Base-by-base conservation (phyloP, 2,113 vertebrate species). In the Triplophysa tibetana region DNA sequence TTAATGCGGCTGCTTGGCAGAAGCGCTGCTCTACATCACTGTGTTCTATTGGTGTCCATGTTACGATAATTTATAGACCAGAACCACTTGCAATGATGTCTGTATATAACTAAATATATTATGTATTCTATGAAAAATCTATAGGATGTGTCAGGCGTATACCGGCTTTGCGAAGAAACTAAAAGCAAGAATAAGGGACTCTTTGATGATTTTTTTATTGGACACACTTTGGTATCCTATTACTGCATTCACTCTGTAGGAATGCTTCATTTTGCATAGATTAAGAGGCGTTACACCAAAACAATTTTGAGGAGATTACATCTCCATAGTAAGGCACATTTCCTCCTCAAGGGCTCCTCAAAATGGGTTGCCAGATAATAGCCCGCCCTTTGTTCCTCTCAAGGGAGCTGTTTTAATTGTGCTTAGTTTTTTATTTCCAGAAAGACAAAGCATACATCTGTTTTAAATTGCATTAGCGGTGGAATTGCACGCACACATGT, bases 311-410 rank as follows among this genome's bases (percentile, higher is more conserved):
- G 69, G 11, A 68, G 70, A 75, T 67, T 60, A 54, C 21, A 60
- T 75, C 70, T 75, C 8, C 26, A 38, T 8, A 11, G 19, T 17
- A 48, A n/a, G 66, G 23, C 38, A 64, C 11, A 65, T 73, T 54
- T 58, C 29, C 64, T 52, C 54, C 73, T 68, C 11, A 24, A 77
- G 66, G 74, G 66, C 24, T 12, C 8, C 24, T 21, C 16, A 26
- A 64, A 58, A 9, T 54, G 56, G 33, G 64, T 3, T 78, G 23
- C 56, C 23, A 62, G 58, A 62, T 70, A 70, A 61, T 79, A 50
- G 19, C 67, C 60, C 45, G 54, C 43, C 68, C 26, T 72, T 72
- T 72, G 43, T 70, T 70, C 45, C 54, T 21, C 78, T 79, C 58
- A 8, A 19, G 60, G 64, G 61, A 52, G 19, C 68, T 23, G 41